Evolutionary conservation across 30 jellyfish, hydroid and myxozoan genomes (phyloP), one percentile per base, ranked within the genome.

Genomic region (Turritopsis dohrnii): DNA sequence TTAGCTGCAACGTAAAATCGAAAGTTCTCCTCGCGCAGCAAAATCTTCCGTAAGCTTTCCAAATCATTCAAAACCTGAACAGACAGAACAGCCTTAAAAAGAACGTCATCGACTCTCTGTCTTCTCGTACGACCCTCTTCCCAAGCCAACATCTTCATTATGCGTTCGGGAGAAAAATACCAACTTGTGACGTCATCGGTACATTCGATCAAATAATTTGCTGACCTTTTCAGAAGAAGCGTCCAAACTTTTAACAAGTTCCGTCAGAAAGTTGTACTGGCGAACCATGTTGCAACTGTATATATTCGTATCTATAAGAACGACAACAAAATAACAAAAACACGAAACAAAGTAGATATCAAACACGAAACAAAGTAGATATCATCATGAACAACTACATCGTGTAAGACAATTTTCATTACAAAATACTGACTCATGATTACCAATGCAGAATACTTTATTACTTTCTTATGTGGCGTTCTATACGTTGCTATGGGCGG

Each of bases 1-100:
- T 93, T 95, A 9, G 86, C 96, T 18, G 91, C 91, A 18, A 93
- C 80, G 77, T 81, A 88, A 52, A 85, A 66, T 52, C 94, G 95
- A 19, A 93, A 18, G 28, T 87, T 81, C 23, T 84, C 81, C 17
- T 90, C 91, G 21, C 83, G 75, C 9, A 92, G 69, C 28, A 93
- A 71, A 20, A 69, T 60, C 23, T 79, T 26, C 18, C 98, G 92
- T 75, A 93, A 77, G 21, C 60, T 25, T 66, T 88, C 95, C 89
- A 93, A 53, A 53, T 88, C 96, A 19, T 66, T 82, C 28, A 93
- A 53, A 21, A 93, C 94, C 98, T 93, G n/a, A n/a, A n/a, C n/a
- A n/a, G n/a, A n/a, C n/a, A 54, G 29, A 81, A 54, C 5, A 22
- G 29, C 5, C 60, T 3, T 41, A 41, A 41, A 41, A 41, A 41